Evolutionary conservation across 2,888 invertebrate species (phyloP).

Genomic region (Reticulitermes lucifugus): DNA sequence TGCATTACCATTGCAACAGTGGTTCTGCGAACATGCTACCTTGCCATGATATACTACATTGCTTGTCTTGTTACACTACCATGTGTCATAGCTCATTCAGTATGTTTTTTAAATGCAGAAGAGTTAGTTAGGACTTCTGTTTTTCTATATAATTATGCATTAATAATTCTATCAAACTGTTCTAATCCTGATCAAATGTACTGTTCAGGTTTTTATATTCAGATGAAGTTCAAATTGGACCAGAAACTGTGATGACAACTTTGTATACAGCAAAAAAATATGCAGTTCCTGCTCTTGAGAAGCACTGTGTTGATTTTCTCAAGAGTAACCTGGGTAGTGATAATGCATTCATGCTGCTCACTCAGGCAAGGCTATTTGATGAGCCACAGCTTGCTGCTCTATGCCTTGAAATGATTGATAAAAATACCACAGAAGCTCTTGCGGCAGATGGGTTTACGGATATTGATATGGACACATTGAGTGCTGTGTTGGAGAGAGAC

Average conservation of each 20-base stretch:
- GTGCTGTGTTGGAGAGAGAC: constrained; percentile 81
- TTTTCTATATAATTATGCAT: too few species aligned
- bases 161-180: too few species aligned
- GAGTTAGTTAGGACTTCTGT: too few species aligned
- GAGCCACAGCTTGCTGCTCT: constrained; percentile 84
- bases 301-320: constrained; percentile 84
- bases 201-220: constrained; percentile 73
- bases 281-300: constrained; percentile 84
- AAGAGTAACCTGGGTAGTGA: constrained; percentile 81
- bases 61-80: too few species aligned
- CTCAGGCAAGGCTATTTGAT: constrained; percentile 83
- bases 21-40: too few species aligned
- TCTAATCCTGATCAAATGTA: too few species aligned
- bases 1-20: too few species aligned
- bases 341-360: constrained; percentile 85
- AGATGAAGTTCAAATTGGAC: constrained; percentile 85
- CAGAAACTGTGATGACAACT: constrained; percentile 89
- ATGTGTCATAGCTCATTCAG: too few species aligned
- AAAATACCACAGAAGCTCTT: constrained; percentile 83
- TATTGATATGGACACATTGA: constrained; percentile 83
- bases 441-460: constrained; percentile 85
- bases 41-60: too few species aligned
- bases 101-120: too few species aligned
- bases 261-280: constrained; percentile 90
- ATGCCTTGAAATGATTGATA: constrained; percentile 86